A percentile compares a stretch with the other conserved stretches of the same genome.
phyloP scores from a whole-genome alignment of 2,113 vertebrate genomes.

The Neofelis nebulosa region DNA sequence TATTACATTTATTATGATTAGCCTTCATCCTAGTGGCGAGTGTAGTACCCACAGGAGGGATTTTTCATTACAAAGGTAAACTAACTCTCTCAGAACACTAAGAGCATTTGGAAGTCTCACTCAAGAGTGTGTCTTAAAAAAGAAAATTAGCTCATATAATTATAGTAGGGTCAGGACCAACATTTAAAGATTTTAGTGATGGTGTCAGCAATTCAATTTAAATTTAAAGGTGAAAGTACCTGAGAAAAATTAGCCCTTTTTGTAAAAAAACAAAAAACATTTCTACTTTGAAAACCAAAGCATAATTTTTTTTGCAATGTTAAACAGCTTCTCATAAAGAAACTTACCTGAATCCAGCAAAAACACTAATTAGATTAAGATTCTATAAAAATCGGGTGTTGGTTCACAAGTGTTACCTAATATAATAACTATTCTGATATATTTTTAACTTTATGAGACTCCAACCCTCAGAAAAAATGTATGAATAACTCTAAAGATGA shows the following conservation, averaged over 20 bases:
- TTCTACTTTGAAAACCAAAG: conserved; percentile 28
- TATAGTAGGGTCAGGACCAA: background rate
- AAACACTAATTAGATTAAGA: background rate
- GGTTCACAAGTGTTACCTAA: background rate
- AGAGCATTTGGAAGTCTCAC: background rate
- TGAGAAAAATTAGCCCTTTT: background rate
- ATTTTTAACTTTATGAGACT: conserved; percentile 19
- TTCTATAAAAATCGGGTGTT: background rate
- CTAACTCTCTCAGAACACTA: conserved; percentile 12
- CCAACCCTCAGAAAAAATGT: conserved; percentile 36
- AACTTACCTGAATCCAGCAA: background rate
- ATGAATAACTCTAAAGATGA: background rate
- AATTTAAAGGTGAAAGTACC: background rate
- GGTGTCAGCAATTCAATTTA: background rate
- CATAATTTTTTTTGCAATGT: background rate
- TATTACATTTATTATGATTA: background rate
- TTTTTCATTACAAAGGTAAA: background rate
- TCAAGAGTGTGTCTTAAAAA: background rate
- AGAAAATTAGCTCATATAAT: background rate
- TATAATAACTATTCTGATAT: conserved; percentile 1
- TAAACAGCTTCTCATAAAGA: conserved; percentile 19
- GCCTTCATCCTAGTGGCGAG: background rate
- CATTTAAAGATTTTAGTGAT: conserved; percentile 38
- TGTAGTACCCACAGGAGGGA: background rate
- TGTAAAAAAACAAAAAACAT: background rate